Conservation (phyloP, 2,113 vertebrate species). For the Hyperopisus bebe region DNA sequence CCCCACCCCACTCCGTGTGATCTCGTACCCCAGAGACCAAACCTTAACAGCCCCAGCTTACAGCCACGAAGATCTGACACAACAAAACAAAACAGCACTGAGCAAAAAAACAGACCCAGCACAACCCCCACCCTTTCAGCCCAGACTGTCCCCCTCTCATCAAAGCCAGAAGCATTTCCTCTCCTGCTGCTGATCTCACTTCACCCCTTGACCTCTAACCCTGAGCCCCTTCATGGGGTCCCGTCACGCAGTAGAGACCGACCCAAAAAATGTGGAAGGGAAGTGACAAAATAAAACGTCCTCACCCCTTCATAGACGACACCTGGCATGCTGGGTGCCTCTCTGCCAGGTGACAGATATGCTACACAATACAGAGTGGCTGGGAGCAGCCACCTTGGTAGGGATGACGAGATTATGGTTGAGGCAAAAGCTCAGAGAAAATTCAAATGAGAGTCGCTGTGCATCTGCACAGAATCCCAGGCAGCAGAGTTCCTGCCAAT, state of each 20-base stretch:
- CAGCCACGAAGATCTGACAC: not conserved
- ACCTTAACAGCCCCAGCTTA: not conserved
- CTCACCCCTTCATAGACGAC: not conserved
- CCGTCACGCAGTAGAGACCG: not conserved
- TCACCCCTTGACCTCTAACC: not conserved
- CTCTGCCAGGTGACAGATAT: not conserved
- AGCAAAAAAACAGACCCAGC: not conserved
- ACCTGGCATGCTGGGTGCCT: not conserved
- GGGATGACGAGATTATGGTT: not conserved
- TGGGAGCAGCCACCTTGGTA: not conserved
- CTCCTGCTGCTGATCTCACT: not conserved
- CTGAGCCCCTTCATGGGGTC: not conserved
- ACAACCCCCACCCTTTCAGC: not conserved
- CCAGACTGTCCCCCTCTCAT: not conserved
- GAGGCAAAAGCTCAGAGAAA: not conserved
- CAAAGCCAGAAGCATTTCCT: not conserved
- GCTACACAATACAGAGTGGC: not conserved
- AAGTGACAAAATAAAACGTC: conserved; percentile 16
- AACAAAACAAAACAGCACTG: not conserved
- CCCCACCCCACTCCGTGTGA: not conserved
- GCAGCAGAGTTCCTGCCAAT: conserved; percentile 18
- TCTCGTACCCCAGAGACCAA: not conserved
- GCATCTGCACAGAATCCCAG: not conserved
- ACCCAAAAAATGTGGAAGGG: not conserved
- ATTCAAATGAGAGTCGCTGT: not conserved